A percentile compares a stretch with the other conserved stretches of the same genome.
phyloP scores from a whole-genome alignment of 92 coral and sea anemone genomes.

The Chrysogorgia sp. region DNA sequence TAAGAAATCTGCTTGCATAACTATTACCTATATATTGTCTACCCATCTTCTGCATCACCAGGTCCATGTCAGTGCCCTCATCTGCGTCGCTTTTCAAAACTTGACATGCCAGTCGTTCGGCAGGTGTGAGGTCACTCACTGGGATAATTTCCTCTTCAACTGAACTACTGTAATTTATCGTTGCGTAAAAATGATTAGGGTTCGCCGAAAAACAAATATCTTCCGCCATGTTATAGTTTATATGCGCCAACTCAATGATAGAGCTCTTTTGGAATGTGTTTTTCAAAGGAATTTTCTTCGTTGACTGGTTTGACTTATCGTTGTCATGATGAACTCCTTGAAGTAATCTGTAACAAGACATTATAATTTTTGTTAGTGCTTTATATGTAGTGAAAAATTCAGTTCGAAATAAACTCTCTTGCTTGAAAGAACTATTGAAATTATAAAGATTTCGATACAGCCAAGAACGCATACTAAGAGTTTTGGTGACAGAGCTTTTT shows the following conservation, averaged over 20 bases:
- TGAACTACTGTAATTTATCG: constrained; percentile 34
- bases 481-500: no score
- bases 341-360: constrained; percentile 9
- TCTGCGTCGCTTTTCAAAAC: constrained; percentile 38
- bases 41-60: constrained; percentile 79
- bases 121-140: constrained; percentile 77
- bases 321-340: constrained; percentile 28
- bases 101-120: constrained; percentile 88
- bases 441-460: no score
- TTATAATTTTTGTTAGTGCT: no score
- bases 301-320: constrained; percentile 1
- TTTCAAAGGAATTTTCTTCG: constrained; percentile 14
- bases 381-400: no score
- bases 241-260: constrained; percentile 79
- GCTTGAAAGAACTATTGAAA: no score
- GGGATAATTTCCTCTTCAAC: constrained; percentile 52
- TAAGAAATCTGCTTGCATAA: constrained; percentile 83
- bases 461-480: no score
- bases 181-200: constrained; percentile 53
- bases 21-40: constrained; percentile 94
- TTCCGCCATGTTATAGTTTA: constrained; percentile 72
- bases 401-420: no score
- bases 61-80: constrained; percentile 33
- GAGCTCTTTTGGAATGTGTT: constrained; percentile 61
- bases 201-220: constrained; percentile 66